Evolutionary conservation across 2,797 vertebrate species (phyloP), one percentile per base, ranked within the genome.

Genomic region (Phataginus tetradactyla): DNA sequence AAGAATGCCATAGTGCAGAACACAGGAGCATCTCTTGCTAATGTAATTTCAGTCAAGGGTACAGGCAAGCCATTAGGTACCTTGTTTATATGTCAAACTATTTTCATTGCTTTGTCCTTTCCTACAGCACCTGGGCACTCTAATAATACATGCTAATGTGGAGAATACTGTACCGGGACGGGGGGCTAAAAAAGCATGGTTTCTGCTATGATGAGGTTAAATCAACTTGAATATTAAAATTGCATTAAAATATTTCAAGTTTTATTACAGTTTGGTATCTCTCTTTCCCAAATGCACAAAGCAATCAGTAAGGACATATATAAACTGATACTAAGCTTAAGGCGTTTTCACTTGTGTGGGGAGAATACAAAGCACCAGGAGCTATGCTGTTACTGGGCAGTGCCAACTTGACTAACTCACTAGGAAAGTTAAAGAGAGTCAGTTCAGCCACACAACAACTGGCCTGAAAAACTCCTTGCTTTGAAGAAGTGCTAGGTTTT

Each of bases 141-240:
- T 59, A 29, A 20, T 8, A 29, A 85, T 27, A 42, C 0, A 78
- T 11, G 27, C n/a, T 18, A 64, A 42, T 18, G 18, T 32, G 32
- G 12, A 18, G 1, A 21, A 53, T 32, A 90, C 0, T 18, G 0
- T 18, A 20, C 25, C 25, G 45, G 45, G 45, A 45, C 11, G 45
- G 45, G 45, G 45, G 45, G 45, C 11, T 45, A 45, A 45, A 45
- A 45, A 45, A 45, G 34, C 79, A 79, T 0, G 7, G 11, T 18
- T 84, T 77, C 53, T 39, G 45, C 14, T 66, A 37, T 1, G 7
- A 9, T 53, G 42, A 74, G 71, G 75, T 71, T 42, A 89, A 78
- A 63, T 51, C 55, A 57, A 59, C 6, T 85, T 37, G 78, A 84
- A 77, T 25, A 64, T 13, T 93, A 45, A 92, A 90, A 74, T n/a